Conservation (phyloP, 2,113 vertebrate genomes). For the Oreocharis arfaki region DNA sequence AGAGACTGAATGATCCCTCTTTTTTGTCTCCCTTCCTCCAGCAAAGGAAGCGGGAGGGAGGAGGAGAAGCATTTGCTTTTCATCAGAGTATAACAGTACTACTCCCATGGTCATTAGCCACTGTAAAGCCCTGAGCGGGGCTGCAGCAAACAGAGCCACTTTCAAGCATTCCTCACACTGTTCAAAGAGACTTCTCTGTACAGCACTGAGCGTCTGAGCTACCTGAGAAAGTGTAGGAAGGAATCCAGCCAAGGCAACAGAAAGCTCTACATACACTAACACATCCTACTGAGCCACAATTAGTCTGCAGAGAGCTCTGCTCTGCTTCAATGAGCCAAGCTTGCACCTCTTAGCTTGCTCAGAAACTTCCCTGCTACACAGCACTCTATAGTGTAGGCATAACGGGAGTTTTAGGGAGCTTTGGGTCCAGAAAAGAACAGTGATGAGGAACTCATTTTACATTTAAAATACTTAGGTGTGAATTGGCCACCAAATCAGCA, state of each 20-base stretch:
- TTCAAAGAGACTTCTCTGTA: background rate
- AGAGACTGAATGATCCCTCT: background rate
- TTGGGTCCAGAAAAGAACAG: background rate
- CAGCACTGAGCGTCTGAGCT: background rate
- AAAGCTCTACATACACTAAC: background rate
- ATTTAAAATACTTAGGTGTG: conserved; percentile 23
- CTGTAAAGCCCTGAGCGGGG: background rate
- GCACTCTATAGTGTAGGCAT: background rate
- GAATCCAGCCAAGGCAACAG: conserved; percentile 23
- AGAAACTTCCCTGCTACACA: background rate
- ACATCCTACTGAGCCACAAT: background rate
- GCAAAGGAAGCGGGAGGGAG: background rate
- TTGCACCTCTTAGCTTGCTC: background rate
- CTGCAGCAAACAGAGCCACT: background rate
- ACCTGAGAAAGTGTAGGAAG: background rate
- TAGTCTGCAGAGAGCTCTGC: background rate
- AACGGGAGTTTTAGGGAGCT: background rate
- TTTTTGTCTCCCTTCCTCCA: background rate
- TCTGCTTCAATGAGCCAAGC: background rate
- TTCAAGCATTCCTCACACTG: background rate
- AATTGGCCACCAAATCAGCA: background rate
- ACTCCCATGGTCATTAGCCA: background rate
- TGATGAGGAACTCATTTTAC: background rate
- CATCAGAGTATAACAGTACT: background rate
- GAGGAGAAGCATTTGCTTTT: background rate